Base-by-base conservation (phyloP, 2,797 vertebrate species). In the Hydrolagus colliei region DNA sequence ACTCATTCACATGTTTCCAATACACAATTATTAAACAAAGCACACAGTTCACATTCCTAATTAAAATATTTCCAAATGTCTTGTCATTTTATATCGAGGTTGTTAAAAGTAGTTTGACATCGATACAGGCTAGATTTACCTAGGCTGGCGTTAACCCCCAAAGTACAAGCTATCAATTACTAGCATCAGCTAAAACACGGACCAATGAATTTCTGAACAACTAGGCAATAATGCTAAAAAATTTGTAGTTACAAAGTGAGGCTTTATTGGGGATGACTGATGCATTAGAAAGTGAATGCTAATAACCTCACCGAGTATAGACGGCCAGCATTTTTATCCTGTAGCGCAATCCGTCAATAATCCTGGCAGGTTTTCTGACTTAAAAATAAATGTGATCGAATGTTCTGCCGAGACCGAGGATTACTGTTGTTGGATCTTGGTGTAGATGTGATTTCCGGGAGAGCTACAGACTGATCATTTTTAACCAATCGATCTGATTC, bases 41-140 rank as follows among this genome's bases (percentile, higher is more conserved):
- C 41, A 84, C n/a, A 18, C 79, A 84, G 79, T 84, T 71, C 79
- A 84, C 79, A 84, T 84, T 84, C 79, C 79, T 71, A 84, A 84
- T 84, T 68, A 84, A 52, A 84, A 84, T 82, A 82, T 84, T 84
- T 84, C 79, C 79, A 84, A 84, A 84, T 84, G 79, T 84, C 79
- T 71, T 84, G 79, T 71, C 65, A 84, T 71, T 84, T 84, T 18
- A 41, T 41, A 84, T 84, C 65, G 41, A 84, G 13, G 65, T 84
- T 71, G 79, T 84, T 71, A 71, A 82, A 27, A 41, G 27, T 67
- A 82, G 71, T 52, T 52, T 71, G 32, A 84, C 79, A 68, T 84
- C 12, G 18, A 18, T 84, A 68, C 52, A 71, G 65, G 65, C 32
- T 41, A 71, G 32, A 84, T 68, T 82, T 18, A 71, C 11, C 63